Conservation (phyloP, 2,113 vertebrate species). For the Nipponia nippon region DNA sequence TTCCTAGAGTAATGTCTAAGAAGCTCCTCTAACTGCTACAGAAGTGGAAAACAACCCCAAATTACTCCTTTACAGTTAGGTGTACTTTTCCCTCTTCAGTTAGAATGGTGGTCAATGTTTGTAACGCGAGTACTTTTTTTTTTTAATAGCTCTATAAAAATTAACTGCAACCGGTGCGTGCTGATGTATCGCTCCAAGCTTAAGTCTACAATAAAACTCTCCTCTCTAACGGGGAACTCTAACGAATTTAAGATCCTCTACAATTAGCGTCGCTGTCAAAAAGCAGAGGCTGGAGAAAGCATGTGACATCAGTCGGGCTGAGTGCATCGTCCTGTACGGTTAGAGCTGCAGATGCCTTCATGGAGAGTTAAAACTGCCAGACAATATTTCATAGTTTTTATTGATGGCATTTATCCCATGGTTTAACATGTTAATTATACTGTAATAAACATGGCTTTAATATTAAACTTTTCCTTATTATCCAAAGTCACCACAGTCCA, state of each 20-base stretch:
- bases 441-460: constrained; percentile 99
- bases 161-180: background rate
- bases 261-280: background rate
- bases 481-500: constrained; percentile 99
- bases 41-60: accelerated
- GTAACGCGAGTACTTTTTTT: background rate
- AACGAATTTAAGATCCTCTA: background rate
- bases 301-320: accelerated
- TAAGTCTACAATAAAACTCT: background rate
- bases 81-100: background rate
- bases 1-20: background rate
- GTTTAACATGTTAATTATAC: constrained; percentile 99
- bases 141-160: background rate
- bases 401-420: constrained; percentile 99
- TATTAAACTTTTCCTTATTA: constrained; percentile 99
- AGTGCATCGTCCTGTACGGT: accelerated
- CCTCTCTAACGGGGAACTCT: background rate
- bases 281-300: background rate
- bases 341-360: background rate
- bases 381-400: constrained; percentile 87
- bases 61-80: background rate
- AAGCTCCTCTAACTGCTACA: background rate
- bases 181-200: background rate
- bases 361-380: constrained; percentile 46
- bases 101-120: background rate